phyloP scores from a whole-genome alignment of 2,797 vertebrate genomes.

The Myiotriccus ornatus region DNA sequence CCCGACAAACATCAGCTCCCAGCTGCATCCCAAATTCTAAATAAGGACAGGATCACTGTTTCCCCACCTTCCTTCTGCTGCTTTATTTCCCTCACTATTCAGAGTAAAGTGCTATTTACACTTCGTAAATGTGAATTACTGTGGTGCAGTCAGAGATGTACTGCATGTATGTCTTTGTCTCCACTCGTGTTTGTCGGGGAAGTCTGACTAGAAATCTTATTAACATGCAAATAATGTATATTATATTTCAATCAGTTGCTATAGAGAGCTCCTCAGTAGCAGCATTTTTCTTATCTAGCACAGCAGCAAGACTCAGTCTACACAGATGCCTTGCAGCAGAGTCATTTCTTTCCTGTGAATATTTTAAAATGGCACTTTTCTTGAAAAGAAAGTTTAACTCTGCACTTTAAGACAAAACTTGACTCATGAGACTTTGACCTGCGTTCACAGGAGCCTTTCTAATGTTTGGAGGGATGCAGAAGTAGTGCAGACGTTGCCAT shows the following conservation, averaged over 20 bases:
- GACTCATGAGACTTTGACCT: background rate
- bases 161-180: background rate
- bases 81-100: background rate
- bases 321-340: background rate
- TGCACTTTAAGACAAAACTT: background rate
- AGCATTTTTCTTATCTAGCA: background rate
- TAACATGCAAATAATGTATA: constrained; percentile 41
- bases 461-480: rapidly evolving
- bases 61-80: background rate
- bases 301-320: background rate
- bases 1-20: background rate
- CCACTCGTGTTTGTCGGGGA: background rate
- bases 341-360: background rate
- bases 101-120: background rate
- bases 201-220: background rate
- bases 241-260: background rate
- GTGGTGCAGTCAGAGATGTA: background rate
- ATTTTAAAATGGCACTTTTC: background rate
- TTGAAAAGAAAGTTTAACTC: background rate
- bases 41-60: background rate
- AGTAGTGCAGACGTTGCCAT: background rate
- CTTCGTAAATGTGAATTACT: background rate
- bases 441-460: rapidly evolving
- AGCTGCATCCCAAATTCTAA: background rate
- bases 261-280: background rate